phyloP scores from a whole-genome alignment of 2,113 vertebrate species.

The Entelurus aequoreus region DNA sequence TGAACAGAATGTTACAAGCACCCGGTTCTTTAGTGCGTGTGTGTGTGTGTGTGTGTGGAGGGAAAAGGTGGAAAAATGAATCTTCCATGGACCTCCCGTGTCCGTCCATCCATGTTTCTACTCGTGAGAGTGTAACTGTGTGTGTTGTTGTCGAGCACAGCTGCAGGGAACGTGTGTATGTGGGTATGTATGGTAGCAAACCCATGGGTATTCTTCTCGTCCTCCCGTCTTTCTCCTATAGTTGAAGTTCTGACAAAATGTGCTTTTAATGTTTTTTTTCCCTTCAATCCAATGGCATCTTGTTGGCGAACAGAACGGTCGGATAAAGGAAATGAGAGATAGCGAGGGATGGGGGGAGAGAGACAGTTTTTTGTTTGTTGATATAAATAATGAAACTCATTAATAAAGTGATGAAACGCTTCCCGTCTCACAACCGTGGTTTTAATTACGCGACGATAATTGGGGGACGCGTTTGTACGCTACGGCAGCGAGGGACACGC shows the following conservation, averaged over 20 bases:
- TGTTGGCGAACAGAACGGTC: conserved; percentile 42
- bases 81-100: conserved; percentile 48
- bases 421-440: conserved; percentile 30
- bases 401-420: conserved; percentile 77
- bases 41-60: conserved; percentile 21
- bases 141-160: conserved; percentile 29
- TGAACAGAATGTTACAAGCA: conserved; percentile 66
- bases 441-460: neutral
- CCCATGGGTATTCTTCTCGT: conserved; percentile 33
- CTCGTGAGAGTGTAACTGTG: conserved; percentile 26
- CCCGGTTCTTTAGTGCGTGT: conserved; percentile 35
- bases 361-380: conserved; percentile 74
- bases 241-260: conserved; percentile 45
- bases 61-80: conserved; percentile 27
- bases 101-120: conserved; percentile 46
- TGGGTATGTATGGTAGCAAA: conserved; percentile 33
- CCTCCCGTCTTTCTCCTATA: conserved; percentile 36
- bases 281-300: neutral
- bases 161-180: conserved; percentile 39
- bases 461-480: neutral
- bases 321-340: conserved; percentile 52
- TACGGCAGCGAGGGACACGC: neutral
- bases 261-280: conserved; percentile 46
- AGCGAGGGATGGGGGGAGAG: conserved; percentile 67
- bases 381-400: conserved; percentile 80